Evolutionary conservation across 2,888 invertebrate species (phyloP).

Genomic region (Dioctria linearis): DNA sequence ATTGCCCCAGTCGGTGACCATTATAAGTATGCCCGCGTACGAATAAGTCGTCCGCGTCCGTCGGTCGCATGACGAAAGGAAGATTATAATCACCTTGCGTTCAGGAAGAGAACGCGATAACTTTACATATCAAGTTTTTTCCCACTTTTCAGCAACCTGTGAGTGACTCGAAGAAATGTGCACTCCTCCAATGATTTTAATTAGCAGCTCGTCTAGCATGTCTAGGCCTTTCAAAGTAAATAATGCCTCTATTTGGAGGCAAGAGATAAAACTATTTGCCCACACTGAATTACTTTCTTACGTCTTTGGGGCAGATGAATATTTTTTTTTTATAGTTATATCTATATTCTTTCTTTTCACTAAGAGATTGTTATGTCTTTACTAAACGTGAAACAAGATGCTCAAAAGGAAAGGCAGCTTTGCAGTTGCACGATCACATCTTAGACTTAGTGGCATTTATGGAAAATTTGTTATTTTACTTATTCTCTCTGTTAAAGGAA

Average conservation of each 20-base stretch:
- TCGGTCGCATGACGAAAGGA: slow-evolving; percentile 42
- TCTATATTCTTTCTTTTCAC: slow-evolving; percentile 27
- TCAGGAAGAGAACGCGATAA: slow-evolving; percentile 49
- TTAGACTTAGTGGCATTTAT: slow-evolving; percentile 34
- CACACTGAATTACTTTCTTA: slow-evolving; percentile 49
- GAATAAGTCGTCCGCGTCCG: not conserved
- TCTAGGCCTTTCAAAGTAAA: slow-evolving; percentile 44
- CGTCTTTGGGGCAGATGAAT: slow-evolving; percentile 50
- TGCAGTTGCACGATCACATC: slow-evolving; percentile 49
- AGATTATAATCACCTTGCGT: slow-evolving; percentile 38
- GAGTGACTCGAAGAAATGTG: slow-evolving; percentile 20
- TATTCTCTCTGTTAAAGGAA: slow-evolving; percentile 38
- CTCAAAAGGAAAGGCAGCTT: slow-evolving; percentile 46
- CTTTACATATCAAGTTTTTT: slow-evolving; percentile 45
- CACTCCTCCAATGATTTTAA: slow-evolving; percentile 44
- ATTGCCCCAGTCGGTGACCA: slow-evolving; percentile 48
- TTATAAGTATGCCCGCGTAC: slow-evolving; percentile 12
- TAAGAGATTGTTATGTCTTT: slow-evolving; percentile 40
- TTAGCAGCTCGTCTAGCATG: slow-evolving; percentile 41
- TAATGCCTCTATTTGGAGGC: slow-evolving; percentile 43
- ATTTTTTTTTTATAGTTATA: slow-evolving; percentile 4
- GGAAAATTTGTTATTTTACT: slow-evolving; percentile 51
- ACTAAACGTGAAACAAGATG: slow-evolving; percentile 51
- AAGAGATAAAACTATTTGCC: slow-evolving; percentile 45
- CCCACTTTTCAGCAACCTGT: not conserved